Conservation (phyloP, 2,797 vertebrate species). For the Rhyacichthys aspro region DNA sequence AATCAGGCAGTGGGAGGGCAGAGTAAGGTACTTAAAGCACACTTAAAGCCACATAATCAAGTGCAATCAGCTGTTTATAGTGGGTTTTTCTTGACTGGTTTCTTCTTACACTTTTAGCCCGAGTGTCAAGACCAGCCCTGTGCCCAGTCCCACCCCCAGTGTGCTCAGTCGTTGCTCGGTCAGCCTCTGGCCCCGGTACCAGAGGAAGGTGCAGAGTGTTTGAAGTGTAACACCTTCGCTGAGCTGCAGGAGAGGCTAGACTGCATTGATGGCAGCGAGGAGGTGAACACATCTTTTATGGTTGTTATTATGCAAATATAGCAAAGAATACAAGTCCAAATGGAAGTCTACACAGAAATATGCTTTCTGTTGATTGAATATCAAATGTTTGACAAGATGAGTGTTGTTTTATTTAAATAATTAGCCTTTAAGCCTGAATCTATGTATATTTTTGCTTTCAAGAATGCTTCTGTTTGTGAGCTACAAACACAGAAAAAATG, state of each 20-base stretch:
- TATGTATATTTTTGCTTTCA: conserved; percentile 10
- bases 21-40: conserved; percentile 49
- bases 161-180: conserved; percentile 68
- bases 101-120: conserved; percentile 44
- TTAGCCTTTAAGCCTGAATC: background rate
- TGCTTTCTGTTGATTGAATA: conserved; percentile 11
- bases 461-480: conserved; percentile 11
- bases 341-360: conserved; percentile 1
- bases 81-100: conserved; percentile 1
- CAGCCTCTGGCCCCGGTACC: conserved; percentile 77
- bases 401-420: conserved; percentile 9
- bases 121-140: conserved; percentile 49
- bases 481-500: conserved; percentile 2
- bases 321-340: background rate
- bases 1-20: conserved; percentile 48
- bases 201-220: conserved; percentile 83
- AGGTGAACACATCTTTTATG: conserved; percentile 60
- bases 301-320: conserved; percentile 4
- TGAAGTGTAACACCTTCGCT: conserved; percentile 98
- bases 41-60: conserved; percentile 2
- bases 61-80: conserved; percentile 1
- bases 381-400: conserved; percentile 1
- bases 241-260: conserved; percentile 96
- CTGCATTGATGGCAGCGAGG: conserved; percentile 97
- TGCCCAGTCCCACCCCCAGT: conserved; percentile 45